A percentile compares a stretch with the other conserved stretches of the same genome.
These are phyloP conservation scores for Holothuria leucospilota DNA, from an alignment of 53 echinoderm and acorn worm genomes.

Conservation along the genomic window DNA sequence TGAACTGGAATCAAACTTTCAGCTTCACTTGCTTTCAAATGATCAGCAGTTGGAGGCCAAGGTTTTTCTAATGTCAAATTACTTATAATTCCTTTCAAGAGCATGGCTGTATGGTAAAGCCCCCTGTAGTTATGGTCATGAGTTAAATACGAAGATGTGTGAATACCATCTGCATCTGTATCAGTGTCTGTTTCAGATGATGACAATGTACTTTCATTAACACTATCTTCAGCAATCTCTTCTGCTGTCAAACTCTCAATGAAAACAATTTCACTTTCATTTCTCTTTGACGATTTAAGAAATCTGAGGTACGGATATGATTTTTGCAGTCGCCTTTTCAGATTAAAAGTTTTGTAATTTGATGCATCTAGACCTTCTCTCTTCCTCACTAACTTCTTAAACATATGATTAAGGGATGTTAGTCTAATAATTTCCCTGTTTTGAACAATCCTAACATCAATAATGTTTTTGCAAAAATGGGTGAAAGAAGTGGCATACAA, in stretches of 20 bases:
- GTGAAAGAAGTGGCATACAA: background rate
- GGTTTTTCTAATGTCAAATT: too few relatives aligned
- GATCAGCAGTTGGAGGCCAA: too few relatives aligned
- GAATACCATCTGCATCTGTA: background rate
- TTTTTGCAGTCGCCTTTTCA: background rate
- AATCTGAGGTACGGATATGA: background rate
- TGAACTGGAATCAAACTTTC: too few relatives aligned
- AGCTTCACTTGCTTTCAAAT: too few relatives aligned
- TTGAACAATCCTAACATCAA: background rate
- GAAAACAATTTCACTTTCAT: conserved; percentile 16
- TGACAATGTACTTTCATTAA: background rate
- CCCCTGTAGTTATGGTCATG: too few relatives aligned
- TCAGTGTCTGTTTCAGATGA: background rate
- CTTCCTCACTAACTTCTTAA: background rate
- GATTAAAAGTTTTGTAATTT: background rate
- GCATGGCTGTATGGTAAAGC: too few relatives aligned
- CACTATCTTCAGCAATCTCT: background rate
- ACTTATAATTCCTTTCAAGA: too few relatives aligned
- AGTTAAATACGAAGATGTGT: background rate
- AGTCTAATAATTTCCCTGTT: conserved; percentile 2
- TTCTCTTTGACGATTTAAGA: background rate
- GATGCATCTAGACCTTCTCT: background rate
- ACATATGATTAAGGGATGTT: background rate
- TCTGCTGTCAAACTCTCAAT: conserved; percentile 3
- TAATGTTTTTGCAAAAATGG: background rate